Conservation (phyloP, 2,113 vertebrate species). For the Rutilus rutilus region DNA sequence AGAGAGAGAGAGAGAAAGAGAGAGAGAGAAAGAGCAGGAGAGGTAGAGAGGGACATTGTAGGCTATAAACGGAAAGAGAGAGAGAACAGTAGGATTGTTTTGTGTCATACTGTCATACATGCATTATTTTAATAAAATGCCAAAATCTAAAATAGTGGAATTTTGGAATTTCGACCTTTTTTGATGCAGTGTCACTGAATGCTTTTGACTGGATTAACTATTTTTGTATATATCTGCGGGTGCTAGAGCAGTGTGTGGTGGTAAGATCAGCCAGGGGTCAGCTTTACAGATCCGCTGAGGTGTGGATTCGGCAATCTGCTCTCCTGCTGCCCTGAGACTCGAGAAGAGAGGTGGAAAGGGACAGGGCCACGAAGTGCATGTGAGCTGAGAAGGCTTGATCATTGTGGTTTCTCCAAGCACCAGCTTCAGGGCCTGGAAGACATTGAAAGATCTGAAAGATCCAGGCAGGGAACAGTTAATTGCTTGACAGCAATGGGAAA, state of each 20-base stretch:
- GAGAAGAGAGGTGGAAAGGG: not conserved
- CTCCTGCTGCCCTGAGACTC: not conserved
- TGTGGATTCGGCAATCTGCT: not conserved
- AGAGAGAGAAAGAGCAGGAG: not conserved
- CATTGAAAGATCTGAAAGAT: conserved; percentile 65
- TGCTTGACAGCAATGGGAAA: conserved; percentile 78
- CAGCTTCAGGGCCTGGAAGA: conserved; percentile 65
- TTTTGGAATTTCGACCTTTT: not conserved
- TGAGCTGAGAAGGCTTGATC: not conserved
- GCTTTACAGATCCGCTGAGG: not conserved
- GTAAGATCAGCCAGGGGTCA: not conserved
- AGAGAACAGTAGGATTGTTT: conserved; percentile 47
- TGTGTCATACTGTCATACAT: conserved; percentile 38
- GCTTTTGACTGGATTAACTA: not conserved
- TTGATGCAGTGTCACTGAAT: not conserved
- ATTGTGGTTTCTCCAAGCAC: not conserved
- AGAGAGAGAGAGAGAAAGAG: conserved; percentile 27
- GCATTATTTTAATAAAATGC: not conserved
- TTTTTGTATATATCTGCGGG: not conserved
- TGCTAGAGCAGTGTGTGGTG: not conserved
- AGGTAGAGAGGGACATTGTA: conserved; percentile 27
- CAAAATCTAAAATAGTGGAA: not conserved
- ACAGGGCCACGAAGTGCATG: not conserved
- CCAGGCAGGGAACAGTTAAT: conserved; percentile 74
- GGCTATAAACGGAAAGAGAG: conserved; percentile 36